Percentiles rank a stretch among this genome's conserved stretches.
phyloP scores from a whole-genome alignment of 2,888 invertebrate species.

The Spisula subtruncata region DNA sequence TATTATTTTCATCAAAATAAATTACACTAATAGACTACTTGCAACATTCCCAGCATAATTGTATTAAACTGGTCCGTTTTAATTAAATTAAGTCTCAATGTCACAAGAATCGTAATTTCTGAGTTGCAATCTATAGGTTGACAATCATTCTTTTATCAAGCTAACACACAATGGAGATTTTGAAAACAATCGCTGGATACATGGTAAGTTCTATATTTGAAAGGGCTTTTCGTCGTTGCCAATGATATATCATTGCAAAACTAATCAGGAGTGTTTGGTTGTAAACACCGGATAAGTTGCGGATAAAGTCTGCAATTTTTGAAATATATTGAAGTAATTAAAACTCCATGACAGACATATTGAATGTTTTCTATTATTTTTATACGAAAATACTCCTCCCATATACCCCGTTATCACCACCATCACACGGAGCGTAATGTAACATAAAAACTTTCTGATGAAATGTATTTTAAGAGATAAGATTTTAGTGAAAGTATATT shows the following conservation, averaged over 20 bases:
- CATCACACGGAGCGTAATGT: conserved; percentile 15
- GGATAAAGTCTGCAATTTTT: background rate
- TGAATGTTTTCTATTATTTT: conserved; percentile 11
- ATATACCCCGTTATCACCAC: conserved; percentile 10
- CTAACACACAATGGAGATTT: too few relatives aligned
- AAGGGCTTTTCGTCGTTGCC: too few relatives aligned
- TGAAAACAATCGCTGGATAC: too few relatives aligned
- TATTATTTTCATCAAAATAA: too few relatives aligned
- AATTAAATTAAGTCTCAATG: too few relatives aligned
- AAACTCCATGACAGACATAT: background rate
- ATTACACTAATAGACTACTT: too few relatives aligned
- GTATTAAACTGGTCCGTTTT: too few relatives aligned
- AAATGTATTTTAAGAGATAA: conserved; percentile 42
- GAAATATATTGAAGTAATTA: conserved; percentile 1
- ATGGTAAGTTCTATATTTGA: too few relatives aligned
- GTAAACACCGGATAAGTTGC: background rate
- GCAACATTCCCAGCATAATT: too few relatives aligned
- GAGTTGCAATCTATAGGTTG: too few relatives aligned
- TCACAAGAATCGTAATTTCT: too few relatives aligned
- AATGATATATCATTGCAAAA: background rate
- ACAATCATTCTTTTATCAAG: too few relatives aligned
- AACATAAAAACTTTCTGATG: conserved; percentile 27
- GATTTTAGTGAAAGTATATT: conserved; percentile 11
- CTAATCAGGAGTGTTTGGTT: background rate
- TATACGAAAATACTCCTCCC: background rate